Evolutionary conservation across 2,113 vertebrate species (phyloP).

Genomic region (Galemys pyrenaicus): DNA sequence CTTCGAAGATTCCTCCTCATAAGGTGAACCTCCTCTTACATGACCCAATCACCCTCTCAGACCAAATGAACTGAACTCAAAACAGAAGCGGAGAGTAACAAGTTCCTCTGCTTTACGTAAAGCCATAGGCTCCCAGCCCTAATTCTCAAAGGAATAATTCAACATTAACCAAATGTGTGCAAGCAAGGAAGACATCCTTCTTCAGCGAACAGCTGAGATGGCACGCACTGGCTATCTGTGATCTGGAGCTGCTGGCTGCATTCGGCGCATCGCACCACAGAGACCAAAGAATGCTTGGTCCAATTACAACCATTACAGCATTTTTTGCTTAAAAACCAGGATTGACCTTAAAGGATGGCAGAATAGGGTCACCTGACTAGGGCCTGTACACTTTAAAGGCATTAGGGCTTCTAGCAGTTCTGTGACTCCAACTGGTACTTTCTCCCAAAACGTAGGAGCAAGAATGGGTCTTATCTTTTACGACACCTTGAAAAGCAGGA

Average conservation of each 20-base stretch:
- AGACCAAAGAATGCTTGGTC: not conserved
- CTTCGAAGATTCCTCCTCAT: constrained; percentile 3
- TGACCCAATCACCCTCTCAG: not conserved
- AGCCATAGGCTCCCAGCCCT: not conserved
- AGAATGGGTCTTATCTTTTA: not conserved
- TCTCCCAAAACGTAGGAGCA: not conserved
- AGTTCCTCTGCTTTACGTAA: not conserved
- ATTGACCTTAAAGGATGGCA: not conserved
- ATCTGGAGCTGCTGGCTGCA: not conserved
- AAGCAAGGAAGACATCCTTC: not conserved
- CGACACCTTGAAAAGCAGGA: not conserved
- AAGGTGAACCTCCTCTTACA: not conserved
- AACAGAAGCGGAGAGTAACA: not conserved
- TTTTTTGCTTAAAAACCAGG: not conserved
- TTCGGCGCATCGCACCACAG: accelerated
- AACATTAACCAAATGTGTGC: not conserved
- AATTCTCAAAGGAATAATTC: constrained; percentile 34
- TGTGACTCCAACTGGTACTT: not conserved
- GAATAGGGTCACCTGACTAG: not conserved
- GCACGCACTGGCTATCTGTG: not conserved
- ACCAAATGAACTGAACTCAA: not conserved
- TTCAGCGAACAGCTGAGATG: not conserved
- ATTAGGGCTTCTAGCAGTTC: not conserved
- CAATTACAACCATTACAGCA: no score
- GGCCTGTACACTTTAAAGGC: not conserved